Percentiles rank a stretch among this genome's conserved stretches.
Conservation (phyloP, 2,113 vertebrate species). For the Tricholaema leucomelas region DNA sequence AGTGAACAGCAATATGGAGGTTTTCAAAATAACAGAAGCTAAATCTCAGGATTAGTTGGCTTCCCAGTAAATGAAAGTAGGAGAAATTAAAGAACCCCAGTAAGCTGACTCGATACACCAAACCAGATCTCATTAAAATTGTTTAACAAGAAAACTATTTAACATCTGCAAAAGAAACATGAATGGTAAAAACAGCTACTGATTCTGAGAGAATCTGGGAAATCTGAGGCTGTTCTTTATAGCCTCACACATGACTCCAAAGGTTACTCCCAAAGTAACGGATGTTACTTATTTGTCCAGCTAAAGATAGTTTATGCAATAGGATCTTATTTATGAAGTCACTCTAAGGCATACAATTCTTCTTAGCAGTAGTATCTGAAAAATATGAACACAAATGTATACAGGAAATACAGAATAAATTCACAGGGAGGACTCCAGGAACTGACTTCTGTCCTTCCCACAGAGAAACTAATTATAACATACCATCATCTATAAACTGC, state of each 20-base stretch:
- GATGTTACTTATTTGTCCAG: not conserved
- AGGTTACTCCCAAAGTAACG: not conserved
- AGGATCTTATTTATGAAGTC: not conserved
- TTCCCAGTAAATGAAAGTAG: not conserved
- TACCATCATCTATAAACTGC: not conserved
- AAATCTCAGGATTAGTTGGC: not conserved
- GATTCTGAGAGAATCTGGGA: not conserved
- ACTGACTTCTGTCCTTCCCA: not conserved
- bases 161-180: not conserved
- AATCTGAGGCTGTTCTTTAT: not conserved
- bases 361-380: not conserved
- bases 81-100: not conserved
- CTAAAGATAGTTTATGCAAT: not conserved
- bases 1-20: not conserved
- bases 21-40: not conserved
- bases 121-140: not conserved
- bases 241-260: not conserved
- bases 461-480: not conserved
- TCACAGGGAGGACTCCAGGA: not conserved
- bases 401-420: not conserved
- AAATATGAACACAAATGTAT: not conserved
- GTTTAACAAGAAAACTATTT: not conserved
- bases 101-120: not conserved
- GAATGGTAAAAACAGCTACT: not conserved
- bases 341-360: not conserved